Evolutionary conservation across 2,113 vertebrate genomes (phyloP).

Genomic region (Pandion haliaetus): DNA sequence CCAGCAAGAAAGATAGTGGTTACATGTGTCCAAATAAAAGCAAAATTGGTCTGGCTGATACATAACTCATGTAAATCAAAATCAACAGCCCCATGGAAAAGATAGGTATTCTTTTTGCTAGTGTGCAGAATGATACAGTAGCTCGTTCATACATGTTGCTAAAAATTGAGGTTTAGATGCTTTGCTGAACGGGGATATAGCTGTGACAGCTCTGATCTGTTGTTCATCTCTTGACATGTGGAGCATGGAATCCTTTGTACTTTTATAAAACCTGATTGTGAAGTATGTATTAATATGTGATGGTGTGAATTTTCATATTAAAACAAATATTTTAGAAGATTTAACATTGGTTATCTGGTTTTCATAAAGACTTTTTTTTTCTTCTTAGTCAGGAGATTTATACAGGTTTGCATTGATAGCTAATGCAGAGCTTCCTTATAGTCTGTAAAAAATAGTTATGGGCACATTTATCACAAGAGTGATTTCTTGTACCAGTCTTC

Average conservation of each 20-base stretch:
- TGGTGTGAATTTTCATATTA: background rate
- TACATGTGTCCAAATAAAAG: background rate
- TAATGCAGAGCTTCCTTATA: background rate
- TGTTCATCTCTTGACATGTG: background rate
- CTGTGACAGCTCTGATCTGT: background rate
- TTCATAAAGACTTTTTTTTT: background rate
- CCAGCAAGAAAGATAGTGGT: background rate
- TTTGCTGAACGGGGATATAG: background rate
- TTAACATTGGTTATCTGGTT: background rate
- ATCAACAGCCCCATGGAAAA: background rate
- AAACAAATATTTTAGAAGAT: background rate
- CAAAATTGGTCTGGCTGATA: background rate
- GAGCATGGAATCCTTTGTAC: background rate
- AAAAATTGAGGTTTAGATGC: background rate
- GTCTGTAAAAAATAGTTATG: background rate
- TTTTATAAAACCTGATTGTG: background rate
- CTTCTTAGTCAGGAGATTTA: background rate
- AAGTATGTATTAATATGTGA: accelerated
- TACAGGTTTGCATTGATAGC: background rate
- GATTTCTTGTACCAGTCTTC: background rate
- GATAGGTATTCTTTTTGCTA: background rate
- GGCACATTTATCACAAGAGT: background rate
- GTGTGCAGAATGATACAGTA: background rate
- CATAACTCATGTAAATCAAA: background rate
- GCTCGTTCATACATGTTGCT: background rate